Percentiles rank a stretch among this genome's conserved stretches.
phyloP scores from a whole-genome alignment of 2,888 invertebrate genomes.

The Euproctis similis region DNA sequence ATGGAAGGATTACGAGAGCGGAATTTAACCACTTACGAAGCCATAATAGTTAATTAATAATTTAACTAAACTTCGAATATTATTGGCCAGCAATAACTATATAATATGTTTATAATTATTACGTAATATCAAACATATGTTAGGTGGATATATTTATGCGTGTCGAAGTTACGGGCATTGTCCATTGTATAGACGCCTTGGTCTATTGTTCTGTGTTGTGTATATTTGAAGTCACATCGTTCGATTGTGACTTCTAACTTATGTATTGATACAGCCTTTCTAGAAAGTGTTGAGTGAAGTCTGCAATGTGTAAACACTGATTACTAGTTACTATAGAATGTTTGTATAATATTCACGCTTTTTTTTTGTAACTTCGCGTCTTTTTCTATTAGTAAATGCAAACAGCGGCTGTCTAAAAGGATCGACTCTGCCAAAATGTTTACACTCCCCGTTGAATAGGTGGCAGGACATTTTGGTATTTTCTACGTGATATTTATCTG shows the following conservation, averaged over 20 bases:
- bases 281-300: constrained; percentile 16
- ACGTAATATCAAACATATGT: constrained; percentile 47
- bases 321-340: constrained; percentile 15
- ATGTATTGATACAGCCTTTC: constrained; percentile 12
- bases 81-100: constrained; percentile 20
- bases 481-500: too few species aligned
- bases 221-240: constrained; percentile 46
- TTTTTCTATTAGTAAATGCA: too few species aligned
- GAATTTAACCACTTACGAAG: too few species aligned
- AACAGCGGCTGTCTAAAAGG: too few species aligned
- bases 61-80: constrained; percentile 11
- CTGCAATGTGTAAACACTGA: constrained; percentile 27
- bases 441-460: too few species aligned
- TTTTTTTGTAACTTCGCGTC: too few species aligned
- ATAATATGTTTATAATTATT: too few species aligned
- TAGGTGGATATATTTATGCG: constrained; percentile 61
- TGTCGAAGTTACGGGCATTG: constrained; percentile 62
- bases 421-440: too few species aligned
- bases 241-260: constrained; percentile 51
- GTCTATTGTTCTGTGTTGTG: constrained; percentile 57
- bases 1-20: too few species aligned
- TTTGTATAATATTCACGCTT: constrained; percentile 18
- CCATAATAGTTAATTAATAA: too few species aligned
- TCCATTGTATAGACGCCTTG: constrained; percentile 68
- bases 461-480: too few species aligned